Percentiles rank a stretch among this genome's conserved stretches.
Conservation (phyloP, 1,140 invertebrate genomes). For the Neoseiulus cucumeris region DNA sequence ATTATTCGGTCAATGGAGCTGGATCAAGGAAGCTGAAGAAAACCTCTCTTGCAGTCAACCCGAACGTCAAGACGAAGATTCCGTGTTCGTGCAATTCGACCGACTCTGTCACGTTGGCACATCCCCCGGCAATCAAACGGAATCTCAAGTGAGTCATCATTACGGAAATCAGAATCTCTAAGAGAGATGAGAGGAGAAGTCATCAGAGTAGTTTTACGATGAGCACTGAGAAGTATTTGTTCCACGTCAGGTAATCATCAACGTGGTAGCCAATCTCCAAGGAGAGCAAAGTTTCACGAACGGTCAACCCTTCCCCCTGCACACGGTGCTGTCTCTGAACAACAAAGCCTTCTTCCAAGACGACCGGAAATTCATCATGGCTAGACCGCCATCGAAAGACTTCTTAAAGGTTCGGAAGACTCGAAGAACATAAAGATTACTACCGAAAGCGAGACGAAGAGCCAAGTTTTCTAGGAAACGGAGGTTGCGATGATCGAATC, state of each 20-base stretch:
- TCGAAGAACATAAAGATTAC: too few species aligned
- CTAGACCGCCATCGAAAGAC: slow-evolving; percentile 1
- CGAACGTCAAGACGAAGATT: not conserved
- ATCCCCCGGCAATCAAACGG: slow-evolving; percentile 3
- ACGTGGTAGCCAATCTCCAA: not conserved
- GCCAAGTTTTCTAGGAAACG: not conserved
- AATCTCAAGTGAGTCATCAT: not conserved
- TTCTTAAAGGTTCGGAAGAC: not conserved
- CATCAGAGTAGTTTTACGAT: too few species aligned
- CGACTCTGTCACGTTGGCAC: not conserved
- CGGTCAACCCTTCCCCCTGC: not conserved
- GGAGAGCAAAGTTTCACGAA: not conserved
- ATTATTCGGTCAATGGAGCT: slow-evolving; percentile 7
- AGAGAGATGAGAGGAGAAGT: too few species aligned
- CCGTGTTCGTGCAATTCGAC: slow-evolving; percentile 4
- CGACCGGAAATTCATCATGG: not conserved
- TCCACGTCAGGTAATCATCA: not conserved
- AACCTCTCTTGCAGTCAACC: not conserved
- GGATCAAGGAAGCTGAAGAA: too few species aligned
- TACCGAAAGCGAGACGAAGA: not conserved
- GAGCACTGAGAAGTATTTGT: too few species aligned
- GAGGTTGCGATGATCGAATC: too few species aligned
- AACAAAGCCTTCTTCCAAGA: slow-evolving; percentile 5
- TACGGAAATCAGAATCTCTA: too few species aligned
- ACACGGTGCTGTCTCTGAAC: slow-evolving; percentile 1